Evolutionary conservation across 2,113 vertebrate genomes (phyloP), one percentile per base, ranked within the genome.

Genomic region (Thymallus thymallus): DNA sequence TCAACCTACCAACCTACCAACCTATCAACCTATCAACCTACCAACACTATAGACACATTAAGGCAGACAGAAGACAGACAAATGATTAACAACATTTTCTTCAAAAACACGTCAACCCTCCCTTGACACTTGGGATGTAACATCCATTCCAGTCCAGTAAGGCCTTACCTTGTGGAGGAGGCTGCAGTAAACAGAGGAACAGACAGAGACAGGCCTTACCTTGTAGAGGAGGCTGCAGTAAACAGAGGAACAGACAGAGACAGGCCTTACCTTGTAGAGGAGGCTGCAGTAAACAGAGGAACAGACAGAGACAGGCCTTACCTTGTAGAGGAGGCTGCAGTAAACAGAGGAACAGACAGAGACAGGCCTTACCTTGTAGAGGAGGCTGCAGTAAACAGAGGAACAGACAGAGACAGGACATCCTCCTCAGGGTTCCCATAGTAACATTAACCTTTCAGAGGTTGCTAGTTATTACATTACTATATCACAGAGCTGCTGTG

Each of bases 281-380:
- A 76, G 73, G 74, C 41, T 79, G 71, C 58, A 90, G 58, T 60
- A 83, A 79, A 80, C 79, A 86, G 79, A 91, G 62, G 68, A 90
- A 65, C 71, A 89, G 41, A 41, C 55, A 84, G 77, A 74, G 13
- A 29, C 18, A 41, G 29, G 68, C n/a, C n/a, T n/a, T n/a, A 94
- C 93, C 93, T 80, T 84, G 83, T 1, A 89, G 82, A 20, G 86
- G 84, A 76, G 73, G 74, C 41, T 79, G 71, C 58, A 90, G 58
- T 60, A 83, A 79, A 80, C 79, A 86, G 79, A 91, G 62, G 68
- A 90, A 65, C 71, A 89, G 41, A 41, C 55, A 84, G 77, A 74
- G 13, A 29, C 18, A n/a, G n/a, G 3, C 83, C 58, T 91, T 90
- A 94, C 93, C 93, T 80, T 84, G 83, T 1, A 89, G 82, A 20